A percentile compares a stretch with the other conserved stretches of the same genome.
Conservation (phyloP, 1,140 invertebrate species). For the Drosophila parabipectinata region DNA sequence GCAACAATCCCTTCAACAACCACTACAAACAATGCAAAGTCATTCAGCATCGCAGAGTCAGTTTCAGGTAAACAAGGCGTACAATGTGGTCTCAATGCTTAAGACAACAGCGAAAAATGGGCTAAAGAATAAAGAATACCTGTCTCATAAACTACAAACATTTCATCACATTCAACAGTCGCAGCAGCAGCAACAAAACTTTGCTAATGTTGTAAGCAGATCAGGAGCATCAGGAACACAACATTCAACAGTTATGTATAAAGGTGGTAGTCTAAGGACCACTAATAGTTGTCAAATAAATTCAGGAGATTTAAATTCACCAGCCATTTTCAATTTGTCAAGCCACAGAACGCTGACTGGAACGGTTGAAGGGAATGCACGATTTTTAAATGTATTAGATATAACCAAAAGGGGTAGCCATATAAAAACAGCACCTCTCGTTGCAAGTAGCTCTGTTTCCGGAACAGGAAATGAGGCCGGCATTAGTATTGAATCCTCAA, state of each 20-base stretch:
- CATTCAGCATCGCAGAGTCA: slow-evolving; percentile 48
- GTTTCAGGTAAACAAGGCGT: slow-evolving; percentile 67
- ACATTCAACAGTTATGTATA: slow-evolving; percentile 56
- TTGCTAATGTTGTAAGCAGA: slow-evolving; percentile 54
- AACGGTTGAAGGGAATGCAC: slow-evolving; percentile 40
- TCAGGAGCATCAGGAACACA: slow-evolving; percentile 26
- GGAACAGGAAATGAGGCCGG: slow-evolving; percentile 9
- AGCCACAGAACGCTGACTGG: slow-evolving; percentile 31
- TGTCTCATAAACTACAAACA: slow-evolving; percentile 30
- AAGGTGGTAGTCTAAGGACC: slow-evolving; percentile 7
- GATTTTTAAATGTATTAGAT: slow-evolving; percentile 40
- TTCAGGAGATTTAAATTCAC: slow-evolving; percentile 36
- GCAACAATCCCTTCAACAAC: slow-evolving; percentile 34
- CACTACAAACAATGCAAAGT: slow-evolving; percentile 15
- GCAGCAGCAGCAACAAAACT: slow-evolving; percentile 56
- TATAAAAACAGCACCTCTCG: slow-evolving; percentile 6
- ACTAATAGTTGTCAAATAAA: slow-evolving; percentile 47
- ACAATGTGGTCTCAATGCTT: slow-evolving; percentile 60
- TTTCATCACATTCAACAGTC: slow-evolving; percentile 34
- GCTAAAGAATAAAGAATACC: slow-evolving; percentile 29
- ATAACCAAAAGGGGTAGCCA: slow-evolving; percentile 26
- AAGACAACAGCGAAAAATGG: slow-evolving; percentile 43
- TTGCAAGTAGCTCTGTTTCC: slow-evolving; percentile 1
- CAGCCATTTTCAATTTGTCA: slow-evolving; percentile 51
- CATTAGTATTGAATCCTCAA: slow-evolving; percentile 12